Percentiles rank a stretch among this genome's conserved stretches.
Conservation (phyloP, 2,888 invertebrate species). For the Orchestes rusci region DNA sequence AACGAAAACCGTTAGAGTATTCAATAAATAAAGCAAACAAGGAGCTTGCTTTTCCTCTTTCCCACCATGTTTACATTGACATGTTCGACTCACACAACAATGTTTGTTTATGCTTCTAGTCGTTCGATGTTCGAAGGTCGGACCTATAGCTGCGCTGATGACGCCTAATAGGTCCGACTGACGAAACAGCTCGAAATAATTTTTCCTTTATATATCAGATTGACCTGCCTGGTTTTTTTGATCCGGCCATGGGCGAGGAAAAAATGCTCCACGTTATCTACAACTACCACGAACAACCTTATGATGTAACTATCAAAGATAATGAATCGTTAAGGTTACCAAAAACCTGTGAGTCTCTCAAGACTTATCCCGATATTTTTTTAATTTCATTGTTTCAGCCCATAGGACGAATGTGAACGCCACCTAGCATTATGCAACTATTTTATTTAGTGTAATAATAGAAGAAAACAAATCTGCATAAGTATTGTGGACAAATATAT, state of each 20-base stretch:
- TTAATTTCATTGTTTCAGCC: slow-evolving; percentile 28
- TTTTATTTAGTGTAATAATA: slow-evolving; percentile 10
- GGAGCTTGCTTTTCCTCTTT: too few relatives aligned
- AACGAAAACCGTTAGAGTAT: too few relatives aligned
- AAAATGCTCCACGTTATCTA: slow-evolving; percentile 84
- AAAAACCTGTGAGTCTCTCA: slow-evolving; percentile 53
- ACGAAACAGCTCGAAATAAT: not conserved
- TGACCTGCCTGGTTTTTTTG: slow-evolving; percentile 93
- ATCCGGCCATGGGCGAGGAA: slow-evolving; percentile 88
- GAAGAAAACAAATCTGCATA: slow-evolving; percentile 22
- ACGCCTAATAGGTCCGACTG: too few relatives aligned
- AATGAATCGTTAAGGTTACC: slow-evolving; percentile 75
- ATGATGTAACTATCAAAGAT: slow-evolving; percentile 74
- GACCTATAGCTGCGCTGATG: too few relatives aligned
- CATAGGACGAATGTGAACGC: slow-evolving; percentile 40
- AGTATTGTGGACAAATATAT: slow-evolving; percentile 21
- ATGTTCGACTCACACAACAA: too few relatives aligned
- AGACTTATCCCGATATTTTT: not conserved
- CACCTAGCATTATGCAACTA: slow-evolving; percentile 25
- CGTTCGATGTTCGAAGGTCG: too few relatives aligned
- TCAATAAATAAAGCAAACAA: too few relatives aligned
- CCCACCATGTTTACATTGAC: too few relatives aligned
- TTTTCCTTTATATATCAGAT: slow-evolving; percentile 55
- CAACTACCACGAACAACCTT: slow-evolving; percentile 70
- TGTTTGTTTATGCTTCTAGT: too few relatives aligned